Percentiles rank a stretch among this genome's conserved stretches.
Conservation (phyloP, 37 sponge, comb jelly and placozoan genomes). For the Bolinopsis microptera region DNA sequence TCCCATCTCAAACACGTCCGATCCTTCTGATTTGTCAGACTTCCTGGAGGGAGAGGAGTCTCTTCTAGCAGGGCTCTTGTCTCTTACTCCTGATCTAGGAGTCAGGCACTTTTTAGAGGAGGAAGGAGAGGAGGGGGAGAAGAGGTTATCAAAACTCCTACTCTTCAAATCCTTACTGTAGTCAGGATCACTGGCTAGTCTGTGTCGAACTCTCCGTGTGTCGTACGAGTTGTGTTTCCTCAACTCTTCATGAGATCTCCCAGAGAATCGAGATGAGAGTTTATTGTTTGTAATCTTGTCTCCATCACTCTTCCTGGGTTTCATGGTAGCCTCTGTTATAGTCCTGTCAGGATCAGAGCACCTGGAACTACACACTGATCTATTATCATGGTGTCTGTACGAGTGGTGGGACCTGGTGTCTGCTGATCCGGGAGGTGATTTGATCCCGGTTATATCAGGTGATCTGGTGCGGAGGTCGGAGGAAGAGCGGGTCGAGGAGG, state of each 20-base stretch:
- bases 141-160: not conserved
- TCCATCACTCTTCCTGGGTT: not conserved
- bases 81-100: not conserved
- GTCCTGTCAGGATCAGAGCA: not conserved
- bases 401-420: no score
- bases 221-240: not conserved
- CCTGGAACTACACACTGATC: not conserved
- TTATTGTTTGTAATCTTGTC: not conserved
- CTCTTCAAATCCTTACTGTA: not conserved
- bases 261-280: not conserved
- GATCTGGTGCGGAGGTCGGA: not conserved
- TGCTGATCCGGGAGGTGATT: not conserved
- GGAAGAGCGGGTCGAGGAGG: not conserved
- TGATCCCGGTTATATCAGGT: not conserved
- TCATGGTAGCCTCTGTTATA: not conserved
- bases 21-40: not conserved
- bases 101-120: not conserved
- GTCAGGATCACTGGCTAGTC: conserved; percentile 31
- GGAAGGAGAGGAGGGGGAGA: not conserved
- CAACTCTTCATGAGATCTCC: not conserved
- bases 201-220: not conserved
- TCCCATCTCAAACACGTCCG: not conserved
- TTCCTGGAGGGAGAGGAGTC: not conserved
- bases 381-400: not conserved
- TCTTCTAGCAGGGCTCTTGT: not conserved